phyloP scores from a whole-genome alignment of 37 sponge, comb jelly and placozoan species.

The Geodia barretti region DNA sequence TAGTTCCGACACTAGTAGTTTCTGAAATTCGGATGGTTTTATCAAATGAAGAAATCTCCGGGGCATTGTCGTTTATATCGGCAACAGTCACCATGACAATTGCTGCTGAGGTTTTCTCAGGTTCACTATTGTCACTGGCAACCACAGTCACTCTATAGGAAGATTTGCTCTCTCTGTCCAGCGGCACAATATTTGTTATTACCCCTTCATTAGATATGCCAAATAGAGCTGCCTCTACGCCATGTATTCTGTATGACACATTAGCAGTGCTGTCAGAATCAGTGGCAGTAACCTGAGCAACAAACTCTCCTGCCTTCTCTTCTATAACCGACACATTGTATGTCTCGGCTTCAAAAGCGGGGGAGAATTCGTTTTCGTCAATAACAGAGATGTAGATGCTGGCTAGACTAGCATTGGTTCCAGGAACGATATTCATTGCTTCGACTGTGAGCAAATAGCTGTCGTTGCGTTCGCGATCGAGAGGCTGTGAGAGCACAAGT shows the following conservation, averaged over 20 bases:
- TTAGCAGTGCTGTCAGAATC: conserved; percentile 53
- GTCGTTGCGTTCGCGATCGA: conserved; percentile 28
- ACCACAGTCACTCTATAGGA: conserved; percentile 34
- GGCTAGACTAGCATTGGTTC: conserved; percentile 2
- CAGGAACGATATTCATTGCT: conserved; percentile 16
- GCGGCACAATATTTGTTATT: conserved; percentile 14
- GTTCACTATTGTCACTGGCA: conserved; percentile 52
- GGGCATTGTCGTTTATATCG: conserved; percentile 80
- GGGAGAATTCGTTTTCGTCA: conserved; percentile 71
- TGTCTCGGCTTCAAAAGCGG: conserved; percentile 29
- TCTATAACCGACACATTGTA: conserved; percentile 44
- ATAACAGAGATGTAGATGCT: conserved; percentile 26
- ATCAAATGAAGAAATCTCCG: conserved; percentile 20
- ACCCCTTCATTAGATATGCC: not conserved
- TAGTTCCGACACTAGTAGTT: conserved; percentile 12
- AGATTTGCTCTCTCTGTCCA: conserved; percentile 46
- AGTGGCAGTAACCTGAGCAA: conserved; percentile 37
- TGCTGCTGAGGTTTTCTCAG: conserved; percentile 10
- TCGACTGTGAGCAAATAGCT: conserved; percentile 12
- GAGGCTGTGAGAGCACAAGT: conserved; percentile 8
- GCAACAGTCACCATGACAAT: conserved; percentile 42
- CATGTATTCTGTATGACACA: conserved; percentile 27
- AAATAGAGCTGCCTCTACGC: not conserved
- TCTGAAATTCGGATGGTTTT: conserved; percentile 24
- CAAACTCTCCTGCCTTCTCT: conserved; percentile 11